phyloP scores from a whole-genome alignment of 2,888 invertebrate species.

The Bedellia somnulentella region DNA sequence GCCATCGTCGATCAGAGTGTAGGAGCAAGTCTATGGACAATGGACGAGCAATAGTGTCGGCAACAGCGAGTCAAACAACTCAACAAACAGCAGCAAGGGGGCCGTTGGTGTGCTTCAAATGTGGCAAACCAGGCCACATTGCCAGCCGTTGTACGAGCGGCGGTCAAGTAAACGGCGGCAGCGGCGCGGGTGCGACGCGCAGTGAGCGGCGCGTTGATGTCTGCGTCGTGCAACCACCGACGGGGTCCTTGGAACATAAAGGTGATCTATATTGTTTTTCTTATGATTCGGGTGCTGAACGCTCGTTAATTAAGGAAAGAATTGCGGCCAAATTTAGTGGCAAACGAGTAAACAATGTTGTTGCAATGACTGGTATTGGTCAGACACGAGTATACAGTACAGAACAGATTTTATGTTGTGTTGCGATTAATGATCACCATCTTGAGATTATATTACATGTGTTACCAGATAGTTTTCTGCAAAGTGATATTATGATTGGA shows the following conservation, averaged over 20 bases:
- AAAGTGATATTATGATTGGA: slow-evolving; percentile 8
- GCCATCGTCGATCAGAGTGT: too few relatives aligned
- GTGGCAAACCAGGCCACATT: too few relatives aligned
- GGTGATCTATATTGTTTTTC: slow-evolving; percentile 8
- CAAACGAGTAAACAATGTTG: slow-evolving; percentile 3
- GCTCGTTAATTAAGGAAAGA: slow-evolving; percentile 6
- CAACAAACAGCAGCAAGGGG: slow-evolving; percentile 1
- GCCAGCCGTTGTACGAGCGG: too few relatives aligned
- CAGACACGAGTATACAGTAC: slow-evolving; percentile 5
- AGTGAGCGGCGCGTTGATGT: too few relatives aligned
- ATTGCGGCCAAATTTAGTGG: slow-evolving; percentile 3
- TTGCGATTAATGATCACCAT: too few relatives aligned
- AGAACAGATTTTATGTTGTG: slow-evolving; percentile 9
- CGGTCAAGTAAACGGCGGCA: too few relatives aligned
- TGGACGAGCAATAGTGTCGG: too few relatives aligned
- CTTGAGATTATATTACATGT: slow-evolving; percentile 9
- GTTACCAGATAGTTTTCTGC: slow-evolving; percentile 5
- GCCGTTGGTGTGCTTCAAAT: too few relatives aligned
- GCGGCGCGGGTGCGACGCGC: too few relatives aligned
- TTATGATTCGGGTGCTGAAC: slow-evolving; percentile 8
- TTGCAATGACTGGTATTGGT: slow-evolving; percentile 7
- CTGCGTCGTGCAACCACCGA: too few relatives aligned
- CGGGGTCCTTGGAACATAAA: too few relatives aligned
- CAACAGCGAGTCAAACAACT: not conserved
- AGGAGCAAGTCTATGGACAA: too few relatives aligned